Percentiles rank a stretch among this genome's conserved stretches.
phyloP scores from a whole-genome alignment of 2,888 invertebrate species.

The Thymelicus acteon region DNA sequence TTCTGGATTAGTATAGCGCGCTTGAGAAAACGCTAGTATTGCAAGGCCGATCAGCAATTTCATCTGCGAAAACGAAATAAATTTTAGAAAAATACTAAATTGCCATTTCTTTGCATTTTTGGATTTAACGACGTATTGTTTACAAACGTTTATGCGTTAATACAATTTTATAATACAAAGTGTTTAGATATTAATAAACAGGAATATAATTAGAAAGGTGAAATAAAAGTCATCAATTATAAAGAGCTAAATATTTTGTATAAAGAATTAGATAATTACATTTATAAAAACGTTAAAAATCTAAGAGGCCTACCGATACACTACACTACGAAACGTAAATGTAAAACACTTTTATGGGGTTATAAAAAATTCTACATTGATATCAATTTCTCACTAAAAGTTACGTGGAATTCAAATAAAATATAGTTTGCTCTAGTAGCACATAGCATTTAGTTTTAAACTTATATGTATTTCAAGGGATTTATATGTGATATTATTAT shows the following conservation, averaged over 20 bases:
- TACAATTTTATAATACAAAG: no score
- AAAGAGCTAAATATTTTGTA: no score
- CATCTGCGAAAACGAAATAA: slow-evolving; percentile 42
- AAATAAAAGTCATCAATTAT: not conserved
- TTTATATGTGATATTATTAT: not conserved
- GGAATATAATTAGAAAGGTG: not conserved
- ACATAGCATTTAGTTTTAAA: no score
- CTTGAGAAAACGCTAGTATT: slow-evolving; percentile 36
- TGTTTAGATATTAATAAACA: no score
- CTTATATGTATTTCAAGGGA: no score
- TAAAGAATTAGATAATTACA: no score
- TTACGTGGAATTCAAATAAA: not conserved
- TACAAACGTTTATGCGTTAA: no score
- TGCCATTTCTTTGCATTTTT: not conserved
- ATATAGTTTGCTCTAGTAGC: not conserved
- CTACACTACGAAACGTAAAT: not conserved
- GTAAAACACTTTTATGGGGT: not conserved
- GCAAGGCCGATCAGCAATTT: slow-evolving; percentile 38
- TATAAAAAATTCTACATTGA: not conserved
- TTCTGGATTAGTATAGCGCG: slow-evolving; percentile 40
- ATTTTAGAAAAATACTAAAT: not conserved
- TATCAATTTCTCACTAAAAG: not conserved
- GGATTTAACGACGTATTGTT: no score
- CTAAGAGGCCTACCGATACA: no score
- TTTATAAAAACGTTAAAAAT: no score